A percentile compares a stretch with the other conserved stretches of the same genome.
Evolutionary conservation across 2,888 invertebrate genomes (phyloP).

Genomic region (Pimpla rufipes): DNA sequence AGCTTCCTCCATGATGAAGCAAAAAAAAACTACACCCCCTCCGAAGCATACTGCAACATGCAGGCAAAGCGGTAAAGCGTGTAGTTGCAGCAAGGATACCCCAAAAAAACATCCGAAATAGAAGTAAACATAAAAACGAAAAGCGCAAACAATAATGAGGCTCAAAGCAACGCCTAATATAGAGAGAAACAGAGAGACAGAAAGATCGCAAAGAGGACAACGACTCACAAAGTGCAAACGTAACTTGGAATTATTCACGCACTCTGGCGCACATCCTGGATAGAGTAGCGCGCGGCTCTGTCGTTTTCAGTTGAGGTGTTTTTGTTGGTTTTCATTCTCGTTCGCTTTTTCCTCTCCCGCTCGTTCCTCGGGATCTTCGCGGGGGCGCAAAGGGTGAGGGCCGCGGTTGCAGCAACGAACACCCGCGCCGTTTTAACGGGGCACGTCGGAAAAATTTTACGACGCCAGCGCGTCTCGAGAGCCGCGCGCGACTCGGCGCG

Average conservation of each 20-base stretch:
- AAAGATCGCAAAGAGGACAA: not conserved
- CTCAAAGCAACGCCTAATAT: no score
- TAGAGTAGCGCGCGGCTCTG: conserved; percentile 27
- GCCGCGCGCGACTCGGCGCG: conserved; percentile 7
- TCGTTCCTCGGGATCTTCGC: not conserved
- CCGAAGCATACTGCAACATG: no score
- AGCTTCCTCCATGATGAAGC: no score
- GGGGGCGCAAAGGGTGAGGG: not conserved
- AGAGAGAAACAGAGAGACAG: not conserved
- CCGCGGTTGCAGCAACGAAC: no score
- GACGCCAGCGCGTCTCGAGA: conserved; percentile 32
- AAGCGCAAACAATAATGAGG: no score
- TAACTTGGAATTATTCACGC: conserved; percentile 23
- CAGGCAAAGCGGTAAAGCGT: no score
- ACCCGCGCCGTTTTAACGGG: conserved; percentile 43
- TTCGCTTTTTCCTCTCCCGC: not conserved
- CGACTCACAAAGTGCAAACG: conserved; percentile 31
- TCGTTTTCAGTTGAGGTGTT: not conserved
- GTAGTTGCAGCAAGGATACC: no score
- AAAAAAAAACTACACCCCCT: no score
- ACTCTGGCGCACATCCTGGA: conserved; percentile 14
- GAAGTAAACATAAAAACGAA: no score
- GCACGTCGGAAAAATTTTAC: conserved; percentile 52
- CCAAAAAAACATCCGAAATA: no score
- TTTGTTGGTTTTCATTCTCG: not conserved